Conservation (phyloP, 2,797 vertebrate genomes). For the Coreius guichenoti region DNA sequence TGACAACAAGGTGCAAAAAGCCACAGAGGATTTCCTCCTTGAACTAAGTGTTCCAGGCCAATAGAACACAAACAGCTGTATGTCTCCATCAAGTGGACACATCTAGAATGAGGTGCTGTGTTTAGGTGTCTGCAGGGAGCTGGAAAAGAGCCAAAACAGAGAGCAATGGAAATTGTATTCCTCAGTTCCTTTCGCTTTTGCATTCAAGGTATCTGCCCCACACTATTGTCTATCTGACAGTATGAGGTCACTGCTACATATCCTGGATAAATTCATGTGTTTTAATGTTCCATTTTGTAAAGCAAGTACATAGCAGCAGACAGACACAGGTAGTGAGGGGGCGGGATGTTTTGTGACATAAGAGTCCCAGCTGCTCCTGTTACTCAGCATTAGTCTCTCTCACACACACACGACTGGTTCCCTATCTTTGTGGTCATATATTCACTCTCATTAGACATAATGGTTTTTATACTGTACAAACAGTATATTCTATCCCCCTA, state of each 20-base stretch:
- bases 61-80: constrained; percentile 30
- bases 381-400: constrained; percentile 41
- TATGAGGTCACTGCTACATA: constrained; percentile 11
- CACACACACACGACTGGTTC: background rate
- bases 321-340: constrained; percentile 39
- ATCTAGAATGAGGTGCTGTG: background rate
- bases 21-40: constrained; percentile 28
- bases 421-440: no score
- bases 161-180: constrained; percentile 16
- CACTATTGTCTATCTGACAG: constrained; percentile 54
- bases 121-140: constrained; percentile 2
- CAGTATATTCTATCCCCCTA: no score
- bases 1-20: constrained; percentile 11
- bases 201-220: constrained; percentile 49
- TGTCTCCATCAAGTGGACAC: constrained; percentile 53
- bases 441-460: no score
- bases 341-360: constrained; percentile 14
- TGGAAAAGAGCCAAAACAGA: constrained; percentile 37
- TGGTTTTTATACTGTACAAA: no score
- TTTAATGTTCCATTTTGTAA: background rate
- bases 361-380: constrained; percentile 45
- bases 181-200: constrained; percentile 23
- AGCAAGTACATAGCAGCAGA: background rate
- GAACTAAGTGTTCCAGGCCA: constrained; percentile 8
- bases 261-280: background rate